A percentile compares a stretch with the other conserved stretches of the same genome.
These are phyloP conservation scores for Lithophane semibrunnea DNA, from an alignment of 2,888 invertebrate species.

Conservation along the genomic window DNA sequence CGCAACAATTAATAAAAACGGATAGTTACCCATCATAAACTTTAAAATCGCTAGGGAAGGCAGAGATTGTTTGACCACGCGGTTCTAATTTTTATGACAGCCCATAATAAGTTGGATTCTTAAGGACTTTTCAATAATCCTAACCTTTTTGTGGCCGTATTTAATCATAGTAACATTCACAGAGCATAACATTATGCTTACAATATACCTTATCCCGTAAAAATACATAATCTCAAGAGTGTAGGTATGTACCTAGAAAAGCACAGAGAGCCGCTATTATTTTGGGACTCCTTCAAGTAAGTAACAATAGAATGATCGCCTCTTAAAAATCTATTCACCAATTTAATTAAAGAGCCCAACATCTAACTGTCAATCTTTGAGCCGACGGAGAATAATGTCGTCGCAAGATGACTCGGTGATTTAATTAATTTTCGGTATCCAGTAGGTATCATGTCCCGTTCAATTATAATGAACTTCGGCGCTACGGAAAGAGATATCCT, in stretches of 20 bases:
- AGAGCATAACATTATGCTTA: background rate
- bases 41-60: background rate
- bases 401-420: constrained; percentile 77
- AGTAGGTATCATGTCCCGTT: constrained; percentile 60
- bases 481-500: constrained; percentile 36
- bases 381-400: constrained; percentile 76
- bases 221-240: background rate
- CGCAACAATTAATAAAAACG: background rate
- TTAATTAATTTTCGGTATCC: constrained; percentile 82
- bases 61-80: background rate
- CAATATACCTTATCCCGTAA: background rate
- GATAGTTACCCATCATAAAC: background rate
- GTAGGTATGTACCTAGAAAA: background rate
- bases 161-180: background rate
- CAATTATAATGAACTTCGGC: constrained; percentile 65
- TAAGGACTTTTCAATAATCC: background rate
- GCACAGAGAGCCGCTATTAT: constrained; percentile 15
- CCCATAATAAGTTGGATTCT: background rate
- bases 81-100: background rate
- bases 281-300: constrained; percentile 14
- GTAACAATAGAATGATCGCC: constrained; percentile 36
- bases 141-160: background rate
- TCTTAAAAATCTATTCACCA: constrained; percentile 63
- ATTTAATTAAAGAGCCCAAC: constrained; percentile 78
- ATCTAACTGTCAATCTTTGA: constrained; percentile 75